Conservation (phyloP, 1,140 invertebrate species). For the Caligus rogercresseyi region DNA sequence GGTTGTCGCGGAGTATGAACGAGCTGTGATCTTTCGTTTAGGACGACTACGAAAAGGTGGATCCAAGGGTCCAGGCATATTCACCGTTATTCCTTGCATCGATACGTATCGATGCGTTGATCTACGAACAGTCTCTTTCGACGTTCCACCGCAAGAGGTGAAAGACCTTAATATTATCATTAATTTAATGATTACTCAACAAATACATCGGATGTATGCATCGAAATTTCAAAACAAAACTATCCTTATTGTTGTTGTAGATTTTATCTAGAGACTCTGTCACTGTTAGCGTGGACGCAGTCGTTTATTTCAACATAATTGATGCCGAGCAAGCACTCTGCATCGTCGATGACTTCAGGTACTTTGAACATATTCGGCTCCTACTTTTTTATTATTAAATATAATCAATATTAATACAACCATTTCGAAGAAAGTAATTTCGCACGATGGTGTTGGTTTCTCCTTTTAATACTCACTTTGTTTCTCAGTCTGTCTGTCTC, state of each 20-base stretch:
- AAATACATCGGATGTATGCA: not conserved
- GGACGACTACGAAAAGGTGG: constrained; percentile 31
- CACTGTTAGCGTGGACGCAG: constrained; percentile 33
- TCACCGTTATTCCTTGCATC: constrained; percentile 38
- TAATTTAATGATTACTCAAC: not conserved
- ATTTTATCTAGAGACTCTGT: constrained; percentile 25
- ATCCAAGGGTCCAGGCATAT: constrained; percentile 35
- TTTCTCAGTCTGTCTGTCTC: not conserved
- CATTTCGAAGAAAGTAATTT: not conserved
- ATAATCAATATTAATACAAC: not conserved
- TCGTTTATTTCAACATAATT: constrained; percentile 35
- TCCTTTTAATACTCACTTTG: not conserved
- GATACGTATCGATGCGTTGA: constrained; percentile 38
- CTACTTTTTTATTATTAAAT: not conserved
- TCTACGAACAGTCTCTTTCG: constrained; percentile 40
- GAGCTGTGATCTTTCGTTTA: constrained; percentile 31
- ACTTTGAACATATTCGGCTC: not conserved
- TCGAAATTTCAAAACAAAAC: too few relatives aligned
- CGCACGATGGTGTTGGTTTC: not conserved
- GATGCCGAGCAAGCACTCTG: constrained; percentile 38
- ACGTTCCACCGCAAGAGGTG: constrained; percentile 41
- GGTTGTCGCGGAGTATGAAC: constrained; percentile 29
- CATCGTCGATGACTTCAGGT: constrained; percentile 42
- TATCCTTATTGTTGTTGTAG: too few relatives aligned
- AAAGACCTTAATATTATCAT: constrained; percentile 20